These are phyloP conservation scores for Iselma pallidipennis DNA, from an alignment of 2,888 invertebrate genomes.

Conservation along the genomic window DNA sequence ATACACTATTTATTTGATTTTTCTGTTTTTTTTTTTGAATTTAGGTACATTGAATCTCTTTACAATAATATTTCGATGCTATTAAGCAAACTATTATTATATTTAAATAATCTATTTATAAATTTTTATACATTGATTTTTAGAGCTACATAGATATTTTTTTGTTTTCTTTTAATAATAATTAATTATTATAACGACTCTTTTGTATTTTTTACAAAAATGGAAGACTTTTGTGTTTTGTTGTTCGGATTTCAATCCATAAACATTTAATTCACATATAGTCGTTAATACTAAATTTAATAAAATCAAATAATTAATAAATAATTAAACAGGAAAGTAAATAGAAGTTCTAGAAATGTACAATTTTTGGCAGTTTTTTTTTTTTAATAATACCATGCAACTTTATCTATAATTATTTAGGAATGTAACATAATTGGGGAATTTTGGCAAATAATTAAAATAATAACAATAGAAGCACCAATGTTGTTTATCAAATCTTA, in stretches of 20 bases:
- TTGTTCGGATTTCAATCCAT: conserved; percentile 26
- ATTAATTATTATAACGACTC: neutral
- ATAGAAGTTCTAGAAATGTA: neutral
- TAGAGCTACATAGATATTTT: conserved; percentile 6
- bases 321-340: conserved; percentile 10
- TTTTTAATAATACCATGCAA: neutral
- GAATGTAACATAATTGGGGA: too few relatives aligned
- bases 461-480: conserved; percentile 28
- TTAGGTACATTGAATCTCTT: conserved; percentile 6
- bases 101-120: neutral
- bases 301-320: too few relatives aligned
- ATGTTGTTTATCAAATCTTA: conserved; percentile 7
- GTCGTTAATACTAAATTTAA: too few relatives aligned
- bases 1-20: conserved; percentile 1
- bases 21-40: conserved; percentile 1
- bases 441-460: neutral
- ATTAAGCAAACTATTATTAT: conserved; percentile 4
- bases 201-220: conserved; percentile 13
- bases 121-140: conserved; percentile 1
- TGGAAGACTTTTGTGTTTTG: conserved; percentile 41
- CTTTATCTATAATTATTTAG: conserved; percentile 2
- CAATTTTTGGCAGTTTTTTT: neutral
- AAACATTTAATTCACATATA: conserved; percentile 24
- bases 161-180: too few relatives aligned
- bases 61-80: conserved; percentile 10